phyloP scores from a whole-genome alignment of 2,888 invertebrate genomes.

The Meteorus cinctellus region DNA sequence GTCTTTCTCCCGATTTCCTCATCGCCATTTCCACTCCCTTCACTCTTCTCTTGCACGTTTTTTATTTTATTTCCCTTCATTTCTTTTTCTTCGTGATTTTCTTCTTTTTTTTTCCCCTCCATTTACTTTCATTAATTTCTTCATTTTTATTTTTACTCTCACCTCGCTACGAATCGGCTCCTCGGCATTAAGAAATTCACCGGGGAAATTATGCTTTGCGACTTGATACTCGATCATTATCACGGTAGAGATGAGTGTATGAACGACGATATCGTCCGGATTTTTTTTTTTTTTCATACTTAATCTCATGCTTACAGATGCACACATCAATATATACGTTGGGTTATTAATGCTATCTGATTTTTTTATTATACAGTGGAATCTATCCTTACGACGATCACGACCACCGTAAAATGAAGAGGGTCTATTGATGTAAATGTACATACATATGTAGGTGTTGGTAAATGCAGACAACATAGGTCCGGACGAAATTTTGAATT shows the following conservation, averaged over 20 bases:
- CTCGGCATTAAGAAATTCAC: slow-evolving; percentile 51
- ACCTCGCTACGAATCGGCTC: slow-evolving; percentile 34
- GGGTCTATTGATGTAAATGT: no score
- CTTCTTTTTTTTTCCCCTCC: slow-evolving; percentile 21
- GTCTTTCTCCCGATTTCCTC: slow-evolving; percentile 3
- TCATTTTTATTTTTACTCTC: slow-evolving; percentile 37
- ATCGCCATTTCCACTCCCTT: slow-evolving; percentile 36
- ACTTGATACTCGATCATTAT: slow-evolving; percentile 37
- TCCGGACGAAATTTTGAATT: no score
- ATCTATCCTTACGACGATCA: no score
- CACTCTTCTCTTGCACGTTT: slow-evolving; percentile 44
- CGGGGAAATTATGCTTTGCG: slow-evolving; percentile 43
- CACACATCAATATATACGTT: not conserved
- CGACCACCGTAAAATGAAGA: no score
- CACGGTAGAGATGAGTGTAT: slow-evolving; percentile 6
- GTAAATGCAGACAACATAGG: no score
- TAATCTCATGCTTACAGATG: not conserved
- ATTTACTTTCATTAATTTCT: not conserved
- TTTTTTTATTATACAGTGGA: no score
- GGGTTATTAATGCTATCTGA: not conserved
- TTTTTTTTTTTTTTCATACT: not conserved
- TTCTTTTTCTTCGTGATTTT: not conserved
- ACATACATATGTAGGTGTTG: no score
- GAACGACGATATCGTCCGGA: not conserved
- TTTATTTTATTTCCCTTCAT: no score